Base-by-base conservation (phyloP, 2,888 invertebrate species). In the Aproaerema taeniolella region DNA sequence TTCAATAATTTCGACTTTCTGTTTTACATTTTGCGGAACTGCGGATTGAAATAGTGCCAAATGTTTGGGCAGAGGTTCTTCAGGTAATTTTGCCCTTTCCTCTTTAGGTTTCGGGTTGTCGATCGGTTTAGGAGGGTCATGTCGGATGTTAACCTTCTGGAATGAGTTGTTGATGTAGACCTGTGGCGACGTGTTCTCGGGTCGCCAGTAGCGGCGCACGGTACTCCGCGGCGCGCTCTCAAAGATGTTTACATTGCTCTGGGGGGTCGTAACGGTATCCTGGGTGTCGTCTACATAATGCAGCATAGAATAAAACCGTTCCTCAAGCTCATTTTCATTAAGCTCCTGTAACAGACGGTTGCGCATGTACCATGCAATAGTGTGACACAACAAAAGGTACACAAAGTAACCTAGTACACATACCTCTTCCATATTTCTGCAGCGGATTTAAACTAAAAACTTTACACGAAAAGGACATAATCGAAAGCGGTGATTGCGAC, bases 391-490 rank as follows among this genome's bases (percentile, higher is more conserved):
- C 74, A 80, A 70, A 76, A 77, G 70, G 69, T 69, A 72, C 62
- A 58, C 55, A 33, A 32, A 26, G 62, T 72, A 71, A 60, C 65
- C 61, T 64, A 58, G 58, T 31, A 31, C 11, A 70, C 78, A 58
- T 59, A 85, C 85, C 80, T 83, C 82, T 66, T 83, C 85, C 85
- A 86, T 86, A 67, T 67, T 83, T 76, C 57, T 62, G 67, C 64
- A 65, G 69, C 58, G 57, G 75, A 70, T 77, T 71, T 64, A 65
- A 76, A 68, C 65, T 55, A 68, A 78, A 76, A 67, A 67, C 60
- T 59, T 62, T 64, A 71, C 70, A 69, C 67, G 64, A 75, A 75
- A 73, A 67, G 61, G 78, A 83, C 85, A 85, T 85, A 85, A 80
- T 81, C 71, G 71, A 69, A 68, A 75, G 65, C 69, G 63, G 58